Evolutionary conservation across 2,888 invertebrate species (phyloP).

Genomic region (Limenitis camilla): DNA sequence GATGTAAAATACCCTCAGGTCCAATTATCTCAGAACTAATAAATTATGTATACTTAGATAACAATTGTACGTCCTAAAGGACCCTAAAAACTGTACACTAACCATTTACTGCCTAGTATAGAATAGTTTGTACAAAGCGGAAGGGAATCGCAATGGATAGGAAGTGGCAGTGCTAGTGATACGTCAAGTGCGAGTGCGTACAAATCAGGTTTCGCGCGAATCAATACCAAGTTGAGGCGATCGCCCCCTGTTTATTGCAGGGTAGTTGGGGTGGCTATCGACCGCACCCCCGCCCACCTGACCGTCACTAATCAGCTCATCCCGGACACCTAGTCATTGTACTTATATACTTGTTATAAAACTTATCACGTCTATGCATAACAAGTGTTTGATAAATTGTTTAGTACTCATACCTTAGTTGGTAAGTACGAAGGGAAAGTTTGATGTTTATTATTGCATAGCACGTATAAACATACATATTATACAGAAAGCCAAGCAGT

Average conservation of each 20-base stretch:
- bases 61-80: slow-evolving; percentile 31
- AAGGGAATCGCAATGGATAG: slow-evolving; percentile 7
- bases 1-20: no score
- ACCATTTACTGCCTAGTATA: slow-evolving; percentile 28
- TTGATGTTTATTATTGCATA: no score
- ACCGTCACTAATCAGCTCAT: slow-evolving; percentile 74
- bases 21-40: no score
- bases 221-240: slow-evolving; percentile 75
- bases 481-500: no score
- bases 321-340: slow-evolving; percentile 72
- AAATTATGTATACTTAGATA: no score
- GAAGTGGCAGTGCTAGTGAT: not conserved
- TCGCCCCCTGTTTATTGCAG: slow-evolving; percentile 71
- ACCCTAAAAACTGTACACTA: slow-evolving; percentile 14
- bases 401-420: no score
- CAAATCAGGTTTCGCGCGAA: slow-evolving; percentile 76
- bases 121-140: not conserved
- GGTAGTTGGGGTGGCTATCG: slow-evolving; percentile 54
- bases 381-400: not conserved
- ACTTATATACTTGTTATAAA: slow-evolving; percentile 26
- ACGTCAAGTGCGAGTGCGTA: slow-evolving; percentile 71
- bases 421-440: no score
- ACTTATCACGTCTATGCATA: slow-evolving; percentile 33
- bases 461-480: no score
- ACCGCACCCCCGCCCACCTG: slow-evolving; percentile 67